phyloP scores from a whole-genome alignment of 2,113 vertebrate species.

The Hystrix brachyura region DNA sequence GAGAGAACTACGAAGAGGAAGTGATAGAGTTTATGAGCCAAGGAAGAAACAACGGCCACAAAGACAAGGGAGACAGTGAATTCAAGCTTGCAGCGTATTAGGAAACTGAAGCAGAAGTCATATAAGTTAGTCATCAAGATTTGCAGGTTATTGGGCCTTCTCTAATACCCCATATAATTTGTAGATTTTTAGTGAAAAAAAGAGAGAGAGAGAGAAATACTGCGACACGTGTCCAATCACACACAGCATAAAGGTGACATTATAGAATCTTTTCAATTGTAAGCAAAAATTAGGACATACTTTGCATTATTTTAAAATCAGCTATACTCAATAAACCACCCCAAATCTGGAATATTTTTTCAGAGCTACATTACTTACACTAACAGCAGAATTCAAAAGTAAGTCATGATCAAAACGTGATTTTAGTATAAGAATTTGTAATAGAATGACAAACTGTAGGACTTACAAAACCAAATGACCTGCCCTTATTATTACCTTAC shows the following conservation, averaged over 20 bases:
- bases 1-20: background rate
- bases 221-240: too few species aligned
- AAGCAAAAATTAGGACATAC: background rate
- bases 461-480: conserved; percentile 4
- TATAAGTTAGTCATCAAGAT: background rate
- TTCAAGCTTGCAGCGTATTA: background rate
- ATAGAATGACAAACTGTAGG: background rate
- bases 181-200: background rate
- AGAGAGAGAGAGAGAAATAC: background rate
- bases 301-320: conserved; percentile 53
- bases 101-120: background rate
- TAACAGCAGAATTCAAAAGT: background rate
- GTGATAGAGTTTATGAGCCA: background rate
- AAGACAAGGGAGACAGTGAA: background rate
- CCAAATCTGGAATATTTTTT: background rate
- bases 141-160: background rate
- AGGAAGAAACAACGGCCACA: background rate
- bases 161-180: background rate
- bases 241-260: background rate
- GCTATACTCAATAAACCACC: background rate
- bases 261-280: background rate
- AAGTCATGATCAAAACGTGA: conserved; percentile 2
- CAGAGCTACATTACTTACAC: background rate
- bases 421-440: background rate
- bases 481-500: background rate